Conservation (phyloP, 2,888 invertebrate species). For the Agrochola circellaris region DNA sequence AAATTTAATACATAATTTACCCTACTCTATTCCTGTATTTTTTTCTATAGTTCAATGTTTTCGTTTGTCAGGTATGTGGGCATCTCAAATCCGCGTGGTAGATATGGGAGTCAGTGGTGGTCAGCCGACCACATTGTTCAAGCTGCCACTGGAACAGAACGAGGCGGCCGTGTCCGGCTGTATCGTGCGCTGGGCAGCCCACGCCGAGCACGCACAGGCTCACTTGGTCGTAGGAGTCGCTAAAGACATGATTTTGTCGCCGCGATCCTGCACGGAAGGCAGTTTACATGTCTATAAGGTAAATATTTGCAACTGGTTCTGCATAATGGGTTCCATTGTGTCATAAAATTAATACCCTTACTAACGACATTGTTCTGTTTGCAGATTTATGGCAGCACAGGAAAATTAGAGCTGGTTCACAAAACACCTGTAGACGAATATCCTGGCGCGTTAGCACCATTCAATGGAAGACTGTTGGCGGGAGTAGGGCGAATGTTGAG, state of each 20-base stretch:
- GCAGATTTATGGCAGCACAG: constrained; percentile 93
- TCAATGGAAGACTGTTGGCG: constrained; percentile 97
- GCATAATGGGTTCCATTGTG: background rate
- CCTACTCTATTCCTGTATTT: background rate
- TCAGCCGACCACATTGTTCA: constrained; percentile 94
- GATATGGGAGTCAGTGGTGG: constrained; percentile 93
- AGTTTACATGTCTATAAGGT: constrained; percentile 96
- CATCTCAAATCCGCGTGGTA: constrained; percentile 96
- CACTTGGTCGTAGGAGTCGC: constrained; percentile 97
- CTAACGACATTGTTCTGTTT: constrained; percentile 51
- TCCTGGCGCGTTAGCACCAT: constrained; percentile 96
- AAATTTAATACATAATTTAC: background rate
- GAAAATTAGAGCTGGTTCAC: constrained; percentile 97
- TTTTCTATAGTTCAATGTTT: background rate
- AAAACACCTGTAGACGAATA: constrained; percentile 98
- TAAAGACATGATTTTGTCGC: constrained; percentile 97
- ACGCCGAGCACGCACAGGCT: constrained; percentile 82
- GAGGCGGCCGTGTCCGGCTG: constrained; percentile 98
- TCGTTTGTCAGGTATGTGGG: constrained; percentile 95
- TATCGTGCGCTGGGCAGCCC: constrained; percentile 94
- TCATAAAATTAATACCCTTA: background rate
- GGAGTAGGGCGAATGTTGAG: constrained; percentile 98
- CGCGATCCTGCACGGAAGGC: constrained; percentile 95
- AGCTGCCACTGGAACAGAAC: constrained; percentile 97
- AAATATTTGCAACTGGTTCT: constrained; percentile 12